phyloP scores from a whole-genome alignment of 2,113 vertebrate species.

The Ahaetulla prasina region DNA sequence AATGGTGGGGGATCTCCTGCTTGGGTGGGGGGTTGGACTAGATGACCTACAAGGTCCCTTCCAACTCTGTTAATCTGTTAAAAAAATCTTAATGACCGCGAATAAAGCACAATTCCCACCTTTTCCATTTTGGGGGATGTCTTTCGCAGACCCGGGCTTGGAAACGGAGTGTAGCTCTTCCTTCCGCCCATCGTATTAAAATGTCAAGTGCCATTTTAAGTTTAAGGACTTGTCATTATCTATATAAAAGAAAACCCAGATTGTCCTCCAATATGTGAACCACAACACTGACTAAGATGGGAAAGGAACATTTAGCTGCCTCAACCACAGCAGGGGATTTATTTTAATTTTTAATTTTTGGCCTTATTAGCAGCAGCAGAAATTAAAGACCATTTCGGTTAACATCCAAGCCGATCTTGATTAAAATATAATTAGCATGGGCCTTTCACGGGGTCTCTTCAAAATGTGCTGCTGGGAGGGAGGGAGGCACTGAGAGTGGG shows the following conservation, averaged over 20 bases:
- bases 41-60: too few relatives aligned
- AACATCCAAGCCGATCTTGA: conserved; percentile 60
- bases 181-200: neutral
- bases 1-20: too few relatives aligned
- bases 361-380: conserved; percentile 17
- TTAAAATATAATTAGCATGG: conserved; percentile 67
- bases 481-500: conserved; percentile 45
- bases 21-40: too few relatives aligned
- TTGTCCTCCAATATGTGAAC: fast-evolving
- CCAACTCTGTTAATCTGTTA: too few relatives aligned
- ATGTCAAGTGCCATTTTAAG: neutral
- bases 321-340: neutral
- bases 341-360: too few relatives aligned
- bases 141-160: neutral
- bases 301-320: conserved; percentile 15
- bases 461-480: conserved; percentile 63
- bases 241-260: neutral
- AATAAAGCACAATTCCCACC: neutral
- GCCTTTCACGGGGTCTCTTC: conserved; percentile 58
- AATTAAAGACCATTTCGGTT: conserved; percentile 60
- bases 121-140: neutral
- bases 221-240: neutral
- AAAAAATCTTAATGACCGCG: neutral
- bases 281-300: conserved; percentile 18
- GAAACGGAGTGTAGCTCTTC: neutral